Percentiles rank a stretch among this genome's conserved stretches.
phyloP scores from a whole-genome alignment of 37 sponge, comb jelly and placozoan species.

The Spongia lamella region DNA sequence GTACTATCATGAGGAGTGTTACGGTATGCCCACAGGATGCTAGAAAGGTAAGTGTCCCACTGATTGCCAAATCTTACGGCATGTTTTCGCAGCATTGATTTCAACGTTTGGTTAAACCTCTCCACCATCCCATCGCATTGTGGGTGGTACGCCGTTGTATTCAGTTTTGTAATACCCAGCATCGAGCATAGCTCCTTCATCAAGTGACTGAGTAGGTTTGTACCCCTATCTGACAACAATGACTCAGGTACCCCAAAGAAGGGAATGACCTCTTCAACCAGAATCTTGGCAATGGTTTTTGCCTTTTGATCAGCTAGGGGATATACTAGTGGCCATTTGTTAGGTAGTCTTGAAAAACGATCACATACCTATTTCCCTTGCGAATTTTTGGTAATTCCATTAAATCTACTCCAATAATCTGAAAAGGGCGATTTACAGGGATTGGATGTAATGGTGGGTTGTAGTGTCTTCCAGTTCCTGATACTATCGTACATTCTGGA shows the following conservation, averaged over 20 bases:
- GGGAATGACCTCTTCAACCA: conserved; percentile 40
- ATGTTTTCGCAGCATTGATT: no score
- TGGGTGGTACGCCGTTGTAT: no score
- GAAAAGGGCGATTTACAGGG: no score
- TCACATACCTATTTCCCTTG: conserved; percentile 19
- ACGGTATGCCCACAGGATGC: no score
- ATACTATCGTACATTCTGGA: conserved; percentile 53
- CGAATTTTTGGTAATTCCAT: conserved; percentile 44
- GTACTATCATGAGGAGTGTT: conserved; percentile 24
- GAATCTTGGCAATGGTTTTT: conserved; percentile 6
- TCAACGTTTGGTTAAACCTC: no score
- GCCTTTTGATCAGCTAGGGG: conserved; percentile 56
- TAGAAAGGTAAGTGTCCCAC: conserved; percentile 44
- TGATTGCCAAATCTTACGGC: no score
- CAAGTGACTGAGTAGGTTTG: conserved; percentile 45
- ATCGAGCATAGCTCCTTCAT: conserved; percentile 28
- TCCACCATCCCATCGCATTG: no score
- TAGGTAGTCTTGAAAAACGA: conserved; percentile 61
- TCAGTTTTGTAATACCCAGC: conserved; percentile 28
- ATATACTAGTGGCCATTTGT: conserved; percentile 56
- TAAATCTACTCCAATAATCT: conserved; percentile 50
- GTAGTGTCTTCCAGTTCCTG: conserved; percentile 3
- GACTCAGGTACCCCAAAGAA: no score
- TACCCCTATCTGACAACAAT: conserved; percentile 50
- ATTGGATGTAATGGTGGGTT: no score